phyloP scores from a whole-genome alignment of 2,797 vertebrate species.

The Cichlasoma orientale region DNA sequence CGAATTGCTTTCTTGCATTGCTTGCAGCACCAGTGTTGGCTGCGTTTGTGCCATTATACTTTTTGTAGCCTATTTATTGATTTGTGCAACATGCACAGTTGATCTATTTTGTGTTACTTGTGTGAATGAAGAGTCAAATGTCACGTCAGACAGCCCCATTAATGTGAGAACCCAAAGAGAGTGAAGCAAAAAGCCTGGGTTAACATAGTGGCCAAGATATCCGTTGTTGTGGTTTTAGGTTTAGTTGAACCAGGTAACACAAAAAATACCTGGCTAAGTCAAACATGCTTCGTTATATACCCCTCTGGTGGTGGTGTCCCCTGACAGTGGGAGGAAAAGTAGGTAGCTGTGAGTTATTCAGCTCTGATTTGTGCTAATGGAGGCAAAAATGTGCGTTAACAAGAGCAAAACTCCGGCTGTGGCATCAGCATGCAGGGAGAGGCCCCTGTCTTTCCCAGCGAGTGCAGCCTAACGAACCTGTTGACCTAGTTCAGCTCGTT shows the following conservation, averaged over 20 bases:
- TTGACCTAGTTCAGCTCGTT: constrained; percentile 61
- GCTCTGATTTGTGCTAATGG: constrained; percentile 42
- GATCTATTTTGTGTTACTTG: neutral
- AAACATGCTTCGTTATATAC: neutral
- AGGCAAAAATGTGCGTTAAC: constrained; percentile 55
- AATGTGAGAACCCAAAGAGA: neutral
- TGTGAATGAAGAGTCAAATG: neutral
- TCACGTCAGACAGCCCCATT: neutral
- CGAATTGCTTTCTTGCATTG: neutral
- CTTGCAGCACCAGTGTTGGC: neutral
- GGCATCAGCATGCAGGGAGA: constrained; percentile 62
- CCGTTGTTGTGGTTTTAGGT: neutral
- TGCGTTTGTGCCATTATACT: neutral
- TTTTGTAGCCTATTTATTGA: neutral
- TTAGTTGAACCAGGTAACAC: neutral
- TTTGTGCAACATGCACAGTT: neutral
- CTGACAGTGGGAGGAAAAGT: constrained; percentile 3
- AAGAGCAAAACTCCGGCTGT: constrained; percentile 37
- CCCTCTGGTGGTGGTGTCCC: neutral
- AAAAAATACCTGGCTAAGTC: neutral
- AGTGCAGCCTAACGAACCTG: constrained; percentile 58
- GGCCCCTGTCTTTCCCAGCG: constrained; percentile 36
- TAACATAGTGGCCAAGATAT: neutral
- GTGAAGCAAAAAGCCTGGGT: neutral
- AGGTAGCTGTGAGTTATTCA: constrained; percentile 25